Evolutionary conservation across 2,888 invertebrate species (phyloP).

Genomic region (Dynastes hyllus): DNA sequence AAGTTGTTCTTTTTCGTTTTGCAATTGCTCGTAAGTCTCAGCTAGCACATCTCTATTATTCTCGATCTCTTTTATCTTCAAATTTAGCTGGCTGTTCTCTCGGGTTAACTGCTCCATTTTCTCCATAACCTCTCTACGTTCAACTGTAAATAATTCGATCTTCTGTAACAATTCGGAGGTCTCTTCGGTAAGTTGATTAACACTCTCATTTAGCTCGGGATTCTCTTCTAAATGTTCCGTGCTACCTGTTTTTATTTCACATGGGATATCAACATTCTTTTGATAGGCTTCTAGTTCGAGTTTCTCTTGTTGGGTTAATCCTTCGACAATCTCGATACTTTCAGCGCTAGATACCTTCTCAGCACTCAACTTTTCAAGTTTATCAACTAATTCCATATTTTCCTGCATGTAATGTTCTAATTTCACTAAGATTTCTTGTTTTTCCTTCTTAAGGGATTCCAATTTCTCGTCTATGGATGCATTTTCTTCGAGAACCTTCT

Average conservation of each 20-base stretch:
- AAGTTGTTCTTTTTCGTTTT: slow-evolving; percentile 72
- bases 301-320: slow-evolving; percentile 81
- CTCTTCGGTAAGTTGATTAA: slow-evolving; percentile 77
- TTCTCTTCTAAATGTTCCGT: slow-evolving; percentile 63
- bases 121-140: slow-evolving; percentile 81
- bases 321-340: slow-evolving; percentile 84
- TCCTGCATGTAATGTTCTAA: slow-evolving; percentile 80
- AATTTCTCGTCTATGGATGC: slow-evolving; percentile 74
- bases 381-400: slow-evolving; percentile 83
- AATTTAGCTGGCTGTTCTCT: slow-evolving; percentile 76
- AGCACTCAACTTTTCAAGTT: slow-evolving; percentile 81
- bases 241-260: slow-evolving; percentile 60
- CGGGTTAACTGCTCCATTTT: slow-evolving; percentile 78
- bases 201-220: slow-evolving; percentile 73
- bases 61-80: slow-evolving; percentile 73
- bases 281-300: slow-evolving; percentile 81
- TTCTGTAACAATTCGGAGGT: slow-evolving; percentile 79
- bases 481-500: slow-evolving; percentile 73
- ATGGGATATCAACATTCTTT: slow-evolving; percentile 70
- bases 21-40: slow-evolving; percentile 69
- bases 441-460: slow-evolving; percentile 76
- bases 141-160: slow-evolving; percentile 80
- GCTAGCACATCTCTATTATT: slow-evolving; percentile 68
- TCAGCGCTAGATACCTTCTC: slow-evolving; percentile 84
- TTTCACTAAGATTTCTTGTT: slow-evolving; percentile 76